A percentile compares a stretch with the other conserved stretches of the same genome.
phyloP scores from a whole-genome alignment of 2,797 vertebrate genomes.

The Periophthalmus magnuspinnatus region DNA sequence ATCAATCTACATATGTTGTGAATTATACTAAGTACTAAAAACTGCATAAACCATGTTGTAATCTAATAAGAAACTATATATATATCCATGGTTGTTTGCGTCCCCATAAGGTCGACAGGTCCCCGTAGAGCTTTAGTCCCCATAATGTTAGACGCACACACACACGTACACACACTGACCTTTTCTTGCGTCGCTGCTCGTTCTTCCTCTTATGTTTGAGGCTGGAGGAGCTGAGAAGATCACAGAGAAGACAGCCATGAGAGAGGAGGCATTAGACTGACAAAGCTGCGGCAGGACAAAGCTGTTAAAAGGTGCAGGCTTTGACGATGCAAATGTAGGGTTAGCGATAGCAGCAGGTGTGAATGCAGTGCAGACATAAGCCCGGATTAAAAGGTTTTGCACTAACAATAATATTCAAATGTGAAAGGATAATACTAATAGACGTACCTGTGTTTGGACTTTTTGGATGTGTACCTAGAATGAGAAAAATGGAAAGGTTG shows the following conservation, averaged over 20 bases:
- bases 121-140: neutral
- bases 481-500: slow-evolving; percentile 9
- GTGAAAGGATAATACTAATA: neutral
- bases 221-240: slow-evolving; percentile 85
- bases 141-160: neutral
- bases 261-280: slow-evolving; percentile 15
- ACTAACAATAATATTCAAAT: neutral
- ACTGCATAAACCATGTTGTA: no score
- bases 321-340: slow-evolving; percentile 27
- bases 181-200: slow-evolving; percentile 94
- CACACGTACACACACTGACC: slow-evolving; percentile 81
- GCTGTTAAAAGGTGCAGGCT: slow-evolving; percentile 5
- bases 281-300: slow-evolving; percentile 21
- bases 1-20: no score
- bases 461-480: slow-evolving; percentile 89
- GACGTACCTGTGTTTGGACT: slow-evolving; percentile 90
- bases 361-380: neutral
- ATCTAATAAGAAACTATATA: neutral
- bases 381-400: neutral
- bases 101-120: neutral
- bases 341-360: slow-evolving; percentile 11
- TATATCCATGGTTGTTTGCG: neutral
- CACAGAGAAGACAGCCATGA: slow-evolving; percentile 62
- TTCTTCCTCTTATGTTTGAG: slow-evolving; percentile 90
- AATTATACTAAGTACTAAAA: no score